These are phyloP conservation scores for Zaprionus tsacasi DNA, from an alignment of 1,140 invertebrate genomes.

Conservation along the genomic window DNA sequence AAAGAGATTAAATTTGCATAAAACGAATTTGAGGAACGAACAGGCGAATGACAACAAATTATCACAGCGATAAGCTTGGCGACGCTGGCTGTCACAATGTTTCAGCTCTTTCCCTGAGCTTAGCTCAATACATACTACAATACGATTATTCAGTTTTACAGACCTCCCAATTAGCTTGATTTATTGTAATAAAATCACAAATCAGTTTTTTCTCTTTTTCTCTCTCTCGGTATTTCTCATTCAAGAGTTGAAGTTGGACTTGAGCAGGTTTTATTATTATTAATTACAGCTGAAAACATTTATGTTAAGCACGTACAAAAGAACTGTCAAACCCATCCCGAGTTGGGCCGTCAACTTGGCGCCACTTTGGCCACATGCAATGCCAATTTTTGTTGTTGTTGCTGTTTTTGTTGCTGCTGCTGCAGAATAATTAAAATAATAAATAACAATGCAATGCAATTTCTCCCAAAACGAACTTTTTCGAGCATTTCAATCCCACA, in stretches of 20 bases:
- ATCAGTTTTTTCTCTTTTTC: slow-evolving; percentile 8
- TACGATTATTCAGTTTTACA: slow-evolving; percentile 68
- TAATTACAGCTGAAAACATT: slow-evolving; percentile 52
- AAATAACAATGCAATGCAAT: slow-evolving; percentile 59
- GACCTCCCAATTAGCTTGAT: slow-evolving; percentile 66
- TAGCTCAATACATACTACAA: slow-evolving; percentile 3
- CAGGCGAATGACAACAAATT: slow-evolving; percentile 46
- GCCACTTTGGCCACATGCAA: slow-evolving; percentile 63
- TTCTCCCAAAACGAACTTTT: slow-evolving; percentile 34
- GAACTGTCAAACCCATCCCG: slow-evolving; percentile 70
- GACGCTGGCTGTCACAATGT: slow-evolving; percentile 53
- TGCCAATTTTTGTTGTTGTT: slow-evolving; percentile 43
- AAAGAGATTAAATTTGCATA: slow-evolving; percentile 40
- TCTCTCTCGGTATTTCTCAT: slow-evolving; percentile 10
- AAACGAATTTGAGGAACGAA: slow-evolving; percentile 20
- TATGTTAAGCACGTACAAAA: slow-evolving; percentile 60
- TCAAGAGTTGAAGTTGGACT: slow-evolving; percentile 16
- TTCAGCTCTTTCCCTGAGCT: slow-evolving; percentile 39
- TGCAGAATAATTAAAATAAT: slow-evolving; percentile 65
- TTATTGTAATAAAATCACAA: slow-evolving; percentile 37
- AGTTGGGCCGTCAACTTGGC: slow-evolving; percentile 58
- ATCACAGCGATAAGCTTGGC: slow-evolving; percentile 13
- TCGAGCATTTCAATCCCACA: slow-evolving; percentile 45
- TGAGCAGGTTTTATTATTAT: slow-evolving; percentile 36
- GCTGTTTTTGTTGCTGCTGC: slow-evolving; percentile 17